These are phyloP conservation scores for Pungitius pungitius DNA, from an alignment of 2,113 vertebrate genomes.

Conservation along the genomic window DNA sequence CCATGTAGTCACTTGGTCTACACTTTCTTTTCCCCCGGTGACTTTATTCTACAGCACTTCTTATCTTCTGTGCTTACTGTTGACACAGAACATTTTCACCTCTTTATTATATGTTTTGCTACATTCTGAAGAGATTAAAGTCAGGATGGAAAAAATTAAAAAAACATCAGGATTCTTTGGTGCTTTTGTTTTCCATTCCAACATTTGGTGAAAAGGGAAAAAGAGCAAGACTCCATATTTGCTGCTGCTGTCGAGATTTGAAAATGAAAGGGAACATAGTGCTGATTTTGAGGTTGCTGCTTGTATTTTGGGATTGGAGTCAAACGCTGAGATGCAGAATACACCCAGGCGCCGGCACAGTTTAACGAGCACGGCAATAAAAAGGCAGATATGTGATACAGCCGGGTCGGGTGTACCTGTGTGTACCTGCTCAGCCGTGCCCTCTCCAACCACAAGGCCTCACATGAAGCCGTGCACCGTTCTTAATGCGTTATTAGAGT, in stretches of 20 bases:
- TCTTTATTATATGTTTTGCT: not conserved
- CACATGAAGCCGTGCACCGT: constrained; percentile 30
- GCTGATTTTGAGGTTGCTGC: not conserved
- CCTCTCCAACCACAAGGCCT: constrained; percentile 30
- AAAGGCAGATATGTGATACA: constrained; percentile 35
- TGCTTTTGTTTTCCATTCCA: not conserved
- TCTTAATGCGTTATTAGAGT: constrained; percentile 5
- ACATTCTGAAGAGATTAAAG: not conserved
- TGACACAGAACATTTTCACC: not conserved
- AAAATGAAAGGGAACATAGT: not conserved
- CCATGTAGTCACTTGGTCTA: constrained; percentile 44
- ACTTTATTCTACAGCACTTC: not conserved
- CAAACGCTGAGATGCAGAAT: not conserved
- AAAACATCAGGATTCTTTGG: not conserved
- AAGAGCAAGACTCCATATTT: not conserved
- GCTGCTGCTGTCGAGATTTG: not conserved
- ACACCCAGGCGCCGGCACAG: not conserved
- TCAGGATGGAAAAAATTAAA: not conserved
- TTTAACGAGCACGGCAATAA: constrained; percentile 54
- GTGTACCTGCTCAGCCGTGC: constrained; percentile 56
- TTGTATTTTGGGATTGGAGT: not conserved
- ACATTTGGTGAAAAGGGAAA: not conserved
- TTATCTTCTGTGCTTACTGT: not conserved
- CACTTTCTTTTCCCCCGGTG: constrained; percentile 52
- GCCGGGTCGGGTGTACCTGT: constrained; percentile 47